Conservation (phyloP, 2,888 invertebrate genomes). For the Cheilosia scutellata region DNA sequence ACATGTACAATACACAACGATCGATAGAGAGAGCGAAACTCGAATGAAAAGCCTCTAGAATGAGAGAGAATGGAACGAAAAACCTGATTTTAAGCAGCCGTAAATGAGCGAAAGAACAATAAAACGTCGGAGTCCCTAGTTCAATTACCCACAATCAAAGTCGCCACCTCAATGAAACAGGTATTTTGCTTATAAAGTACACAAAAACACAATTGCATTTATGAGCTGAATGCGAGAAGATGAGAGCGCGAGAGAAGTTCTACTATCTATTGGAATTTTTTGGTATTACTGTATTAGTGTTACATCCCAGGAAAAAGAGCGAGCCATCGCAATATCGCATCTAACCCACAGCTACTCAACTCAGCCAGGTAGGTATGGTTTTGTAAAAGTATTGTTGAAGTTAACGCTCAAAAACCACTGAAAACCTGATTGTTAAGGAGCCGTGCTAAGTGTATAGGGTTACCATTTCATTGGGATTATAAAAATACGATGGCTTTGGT, state of each 20-base stretch:
- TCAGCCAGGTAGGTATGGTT: background rate
- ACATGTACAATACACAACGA: background rate
- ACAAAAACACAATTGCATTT: conserved; percentile 57
- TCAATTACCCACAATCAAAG: conserved; percentile 76
- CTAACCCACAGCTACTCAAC: background rate
- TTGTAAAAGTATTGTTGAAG: conserved; percentile 45
- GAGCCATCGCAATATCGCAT: conserved; percentile 15
- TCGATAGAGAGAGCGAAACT: conserved; percentile 4
- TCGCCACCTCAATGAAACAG: conserved; percentile 75
- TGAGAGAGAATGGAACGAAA: conserved; percentile 53
- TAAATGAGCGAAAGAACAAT: conserved; percentile 74
- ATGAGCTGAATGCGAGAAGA: conserved; percentile 55
- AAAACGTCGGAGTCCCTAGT: conserved; percentile 74
- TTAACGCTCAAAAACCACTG: conserved; percentile 23
- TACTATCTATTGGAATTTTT: too few relatives aligned
- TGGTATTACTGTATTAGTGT: conserved; percentile 15
- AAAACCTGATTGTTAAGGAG: conserved; percentile 63
- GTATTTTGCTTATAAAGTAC: conserved; percentile 65
- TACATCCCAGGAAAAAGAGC: conserved; percentile 10
- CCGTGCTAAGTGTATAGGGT: conserved; percentile 32
- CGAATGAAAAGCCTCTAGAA: conserved; percentile 16
- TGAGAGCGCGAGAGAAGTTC: conserved; percentile 52
- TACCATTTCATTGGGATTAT: conserved; percentile 2
- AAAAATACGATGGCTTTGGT: background rate
- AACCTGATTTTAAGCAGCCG: conserved; percentile 74